These are phyloP conservation scores for Bothrops alternatus DNA, from an alignment of 2,797 vertebrate genomes.

Conservation along the genomic window DNA sequence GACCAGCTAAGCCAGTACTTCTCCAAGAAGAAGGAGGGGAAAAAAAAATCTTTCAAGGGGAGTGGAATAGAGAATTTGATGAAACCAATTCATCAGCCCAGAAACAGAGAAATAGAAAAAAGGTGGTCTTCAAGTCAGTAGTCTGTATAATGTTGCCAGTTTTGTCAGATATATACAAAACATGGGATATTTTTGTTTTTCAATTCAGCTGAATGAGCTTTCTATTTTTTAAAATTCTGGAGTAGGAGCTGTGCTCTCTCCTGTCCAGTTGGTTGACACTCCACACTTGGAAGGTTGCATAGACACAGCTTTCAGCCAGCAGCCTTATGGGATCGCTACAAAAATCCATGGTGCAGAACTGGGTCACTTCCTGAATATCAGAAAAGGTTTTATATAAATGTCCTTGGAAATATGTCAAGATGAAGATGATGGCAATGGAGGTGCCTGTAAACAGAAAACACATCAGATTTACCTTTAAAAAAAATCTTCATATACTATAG, in stretches of 20 bases:
- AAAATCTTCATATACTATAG: slow-evolving; percentile 22
- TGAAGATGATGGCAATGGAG: slow-evolving; percentile 92
- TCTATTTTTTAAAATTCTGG: slow-evolving; percentile 80
- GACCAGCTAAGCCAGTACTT: slow-evolving; percentile 87
- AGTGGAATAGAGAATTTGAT: slow-evolving; percentile 62
- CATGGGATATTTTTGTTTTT: slow-evolving; percentile 75
- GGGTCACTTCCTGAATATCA: slow-evolving; percentile 98
- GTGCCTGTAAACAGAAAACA: slow-evolving; percentile 80
- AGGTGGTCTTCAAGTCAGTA: slow-evolving; percentile 95
- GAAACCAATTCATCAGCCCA: slow-evolving; percentile 82
- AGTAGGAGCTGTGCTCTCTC: slow-evolving; percentile 80
- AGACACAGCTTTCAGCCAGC: slow-evolving; percentile 99
- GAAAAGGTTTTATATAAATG: slow-evolving; percentile 82
- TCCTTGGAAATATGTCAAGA: slow-evolving; percentile 91
- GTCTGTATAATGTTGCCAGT: slow-evolving; percentile 91
- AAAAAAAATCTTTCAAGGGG: slow-evolving; percentile 69
- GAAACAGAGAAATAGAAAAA: slow-evolving; percentile 83
- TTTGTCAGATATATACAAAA: slow-evolving; percentile 96
- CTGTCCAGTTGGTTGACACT: slow-evolving; percentile 83
- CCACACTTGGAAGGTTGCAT: slow-evolving; percentile 95
- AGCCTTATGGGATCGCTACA: slow-evolving; percentile 96
- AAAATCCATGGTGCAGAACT: slow-evolving; percentile 90
- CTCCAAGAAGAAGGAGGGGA: slow-evolving; percentile 59
- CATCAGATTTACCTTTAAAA: slow-evolving; percentile 62
- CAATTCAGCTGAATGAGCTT: slow-evolving; percentile 87